Percentiles rank a stretch among this genome's conserved stretches.
phyloP scores from a whole-genome alignment of 2,888 invertebrate species.

The Hofmannophila pseudospretella region DNA sequence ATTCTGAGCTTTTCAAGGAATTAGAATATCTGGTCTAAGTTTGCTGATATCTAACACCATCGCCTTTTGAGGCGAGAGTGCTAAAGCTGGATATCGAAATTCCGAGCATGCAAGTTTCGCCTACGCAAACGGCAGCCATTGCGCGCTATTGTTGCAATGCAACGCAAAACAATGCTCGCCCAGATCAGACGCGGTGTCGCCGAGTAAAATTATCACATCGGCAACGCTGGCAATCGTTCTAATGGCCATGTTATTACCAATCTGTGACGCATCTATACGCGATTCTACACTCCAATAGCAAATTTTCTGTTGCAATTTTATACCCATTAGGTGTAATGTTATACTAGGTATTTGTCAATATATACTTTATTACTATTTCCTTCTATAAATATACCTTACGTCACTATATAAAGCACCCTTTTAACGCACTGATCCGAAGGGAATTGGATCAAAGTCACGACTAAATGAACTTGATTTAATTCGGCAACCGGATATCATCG shows the following conservation, averaged over 20 bases:
- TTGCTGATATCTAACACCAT: neutral
- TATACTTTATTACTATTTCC: too few relatives aligned
- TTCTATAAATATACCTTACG: too few relatives aligned
- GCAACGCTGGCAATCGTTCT: constrained; percentile 43
- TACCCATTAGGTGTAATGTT: too few relatives aligned
- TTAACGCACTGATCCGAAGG: too few relatives aligned
- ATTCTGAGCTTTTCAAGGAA: too few relatives aligned
- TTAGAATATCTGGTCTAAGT: too few relatives aligned
- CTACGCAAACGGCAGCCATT: constrained; percentile 33
- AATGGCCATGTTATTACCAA: constrained; percentile 20
- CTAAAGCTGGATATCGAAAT: constrained; percentile 3
- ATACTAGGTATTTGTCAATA: too few relatives aligned
- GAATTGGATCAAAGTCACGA: too few relatives aligned
- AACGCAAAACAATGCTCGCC: constrained; percentile 51
- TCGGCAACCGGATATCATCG: neutral
- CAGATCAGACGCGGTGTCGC: constrained; percentile 70
- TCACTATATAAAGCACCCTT: too few relatives aligned
- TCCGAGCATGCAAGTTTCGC: constrained; percentile 13
- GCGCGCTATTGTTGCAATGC: constrained; percentile 49
- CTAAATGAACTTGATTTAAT: neutral
- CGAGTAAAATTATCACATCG: constrained; percentile 49
- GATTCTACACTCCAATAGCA: constrained; percentile 8
- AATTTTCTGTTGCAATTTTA: too few relatives aligned
- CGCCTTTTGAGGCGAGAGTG: neutral
- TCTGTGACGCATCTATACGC: constrained; percentile 11